These are phyloP conservation scores for Ommatoiulus sabulosus DNA, from an alignment of 2,888 invertebrate genomes.

Conservation along the genomic window DNA sequence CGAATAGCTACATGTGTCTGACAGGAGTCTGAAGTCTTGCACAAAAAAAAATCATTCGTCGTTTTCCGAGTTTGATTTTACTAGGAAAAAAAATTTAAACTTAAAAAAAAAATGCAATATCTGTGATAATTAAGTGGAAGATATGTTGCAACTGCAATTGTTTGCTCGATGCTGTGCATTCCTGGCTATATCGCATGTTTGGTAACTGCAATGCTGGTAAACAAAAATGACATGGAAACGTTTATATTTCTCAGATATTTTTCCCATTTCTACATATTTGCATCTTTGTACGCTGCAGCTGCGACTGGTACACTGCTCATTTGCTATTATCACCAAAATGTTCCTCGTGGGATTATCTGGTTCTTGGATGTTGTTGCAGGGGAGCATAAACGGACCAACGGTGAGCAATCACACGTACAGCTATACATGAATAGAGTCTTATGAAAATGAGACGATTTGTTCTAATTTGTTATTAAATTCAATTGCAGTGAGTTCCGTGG, in stretches of 20 bases:
- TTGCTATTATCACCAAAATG: constrained; percentile 67
- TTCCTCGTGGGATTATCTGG: background rate
- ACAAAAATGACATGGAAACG: constrained; percentile 23
- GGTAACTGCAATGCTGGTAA: background rate
- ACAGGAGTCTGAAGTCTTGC: too few species aligned
- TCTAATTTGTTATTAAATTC: constrained; percentile 47
- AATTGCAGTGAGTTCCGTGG: constrained; percentile 73
- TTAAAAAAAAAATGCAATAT: too few species aligned
- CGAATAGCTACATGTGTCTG: too few species aligned
- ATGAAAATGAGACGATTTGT: background rate
- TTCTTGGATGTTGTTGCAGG: background rate
- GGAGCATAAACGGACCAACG: background rate
- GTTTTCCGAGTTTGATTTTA: too few species aligned
- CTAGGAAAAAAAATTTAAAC: too few species aligned
- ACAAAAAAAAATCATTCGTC: too few species aligned
- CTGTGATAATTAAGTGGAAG: too few species aligned
- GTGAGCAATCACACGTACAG: background rate
- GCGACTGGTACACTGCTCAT: constrained; percentile 70
- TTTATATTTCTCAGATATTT: constrained; percentile 73
- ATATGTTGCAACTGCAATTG: too few species aligned
- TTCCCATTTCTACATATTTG: constrained; percentile 82
- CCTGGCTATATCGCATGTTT: too few species aligned
- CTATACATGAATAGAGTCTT: too few species aligned
- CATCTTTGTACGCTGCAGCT: constrained; percentile 73
- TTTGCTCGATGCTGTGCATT: too few species aligned